Conservation (phyloP, 53 echinoderm and acorn worm genomes). For the Echinometra lucunter region DNA sequence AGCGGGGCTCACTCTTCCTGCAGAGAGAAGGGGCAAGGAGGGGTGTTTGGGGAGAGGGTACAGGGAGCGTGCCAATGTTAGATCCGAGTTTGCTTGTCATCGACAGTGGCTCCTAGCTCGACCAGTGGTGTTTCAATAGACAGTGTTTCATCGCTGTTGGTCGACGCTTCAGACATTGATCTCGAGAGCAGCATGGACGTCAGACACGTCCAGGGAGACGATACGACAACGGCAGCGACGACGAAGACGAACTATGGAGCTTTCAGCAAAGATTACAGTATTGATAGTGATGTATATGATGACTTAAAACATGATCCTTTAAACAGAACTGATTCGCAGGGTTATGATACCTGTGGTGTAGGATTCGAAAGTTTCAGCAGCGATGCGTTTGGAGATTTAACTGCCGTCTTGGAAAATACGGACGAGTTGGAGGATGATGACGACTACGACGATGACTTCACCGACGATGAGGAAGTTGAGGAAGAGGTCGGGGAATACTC, state of each 20-base stretch:
- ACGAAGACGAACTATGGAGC: neutral
- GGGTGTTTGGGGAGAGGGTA: neutral
- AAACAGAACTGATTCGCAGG: conserved; percentile 28
- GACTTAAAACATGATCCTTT: neutral
- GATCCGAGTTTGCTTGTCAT: conserved; percentile 32
- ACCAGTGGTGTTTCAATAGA: conserved; percentile 33
- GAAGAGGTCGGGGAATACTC: neutral
- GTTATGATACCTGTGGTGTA: neutral
- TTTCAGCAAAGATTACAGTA: neutral
- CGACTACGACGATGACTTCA: conserved; percentile 23
- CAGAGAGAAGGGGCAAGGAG: conserved; percentile 21
- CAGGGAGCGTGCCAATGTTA: conserved; percentile 32
- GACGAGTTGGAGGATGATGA: conserved; percentile 35
- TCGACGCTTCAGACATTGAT: conserved; percentile 43
- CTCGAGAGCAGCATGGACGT: conserved; percentile 33
- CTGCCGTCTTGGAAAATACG: conserved; percentile 32
- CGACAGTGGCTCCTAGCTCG: neutral
- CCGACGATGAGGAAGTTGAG: neutral
- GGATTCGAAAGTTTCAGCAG: conserved; percentile 25
- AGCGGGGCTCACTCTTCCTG: conserved; percentile 46
- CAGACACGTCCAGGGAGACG: conserved; percentile 9
- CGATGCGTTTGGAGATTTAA: conserved; percentile 47
- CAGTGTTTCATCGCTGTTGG: conserved; percentile 1
- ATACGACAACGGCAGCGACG: neutral
- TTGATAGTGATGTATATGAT: neutral